Evolutionary conservation across 2,888 invertebrate species (phyloP).

Genomic region (Latrodectus hesperus): DNA sequence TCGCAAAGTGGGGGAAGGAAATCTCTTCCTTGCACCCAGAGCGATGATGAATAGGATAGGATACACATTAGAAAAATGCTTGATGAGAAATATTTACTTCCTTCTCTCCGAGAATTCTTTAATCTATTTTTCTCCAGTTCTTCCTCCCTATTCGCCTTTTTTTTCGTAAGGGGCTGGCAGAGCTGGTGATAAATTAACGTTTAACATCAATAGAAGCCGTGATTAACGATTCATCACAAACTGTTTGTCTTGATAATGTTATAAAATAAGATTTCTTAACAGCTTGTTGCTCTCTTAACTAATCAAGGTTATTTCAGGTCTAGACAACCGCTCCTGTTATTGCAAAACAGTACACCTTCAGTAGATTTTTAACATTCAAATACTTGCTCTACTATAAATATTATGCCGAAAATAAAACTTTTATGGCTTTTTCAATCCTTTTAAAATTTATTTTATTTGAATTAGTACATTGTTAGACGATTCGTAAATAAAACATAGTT

Average conservation of each 20-base stretch:
- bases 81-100: conserved; percentile 67
- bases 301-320: no score
- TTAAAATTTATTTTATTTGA: no score
- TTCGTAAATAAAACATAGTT: no score
- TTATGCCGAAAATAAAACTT: no score
- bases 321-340: no score
- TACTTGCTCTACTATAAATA: no score
- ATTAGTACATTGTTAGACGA: no score
- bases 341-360: no score
- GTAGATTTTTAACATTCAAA: no score
- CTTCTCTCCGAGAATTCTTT: not conserved
- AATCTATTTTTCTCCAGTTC: conserved; percentile 19
- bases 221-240: conserved; percentile 35
- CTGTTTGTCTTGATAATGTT: not conserved
- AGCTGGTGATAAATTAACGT: conserved; percentile 49
- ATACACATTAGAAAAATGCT: conserved; percentile 58
- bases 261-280: no score
- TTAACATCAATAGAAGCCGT: conserved; percentile 32
- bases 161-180: not conserved
- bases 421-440: no score
- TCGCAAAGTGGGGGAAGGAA: conserved; percentile 13
- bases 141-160: not conserved
- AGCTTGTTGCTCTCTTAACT: no score
- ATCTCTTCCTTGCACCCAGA: conserved; percentile 35
- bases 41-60: conserved; percentile 59